Base-by-base conservation (phyloP, 1,140 invertebrate genomes). In the Akabosia matsudoensis region DNA sequence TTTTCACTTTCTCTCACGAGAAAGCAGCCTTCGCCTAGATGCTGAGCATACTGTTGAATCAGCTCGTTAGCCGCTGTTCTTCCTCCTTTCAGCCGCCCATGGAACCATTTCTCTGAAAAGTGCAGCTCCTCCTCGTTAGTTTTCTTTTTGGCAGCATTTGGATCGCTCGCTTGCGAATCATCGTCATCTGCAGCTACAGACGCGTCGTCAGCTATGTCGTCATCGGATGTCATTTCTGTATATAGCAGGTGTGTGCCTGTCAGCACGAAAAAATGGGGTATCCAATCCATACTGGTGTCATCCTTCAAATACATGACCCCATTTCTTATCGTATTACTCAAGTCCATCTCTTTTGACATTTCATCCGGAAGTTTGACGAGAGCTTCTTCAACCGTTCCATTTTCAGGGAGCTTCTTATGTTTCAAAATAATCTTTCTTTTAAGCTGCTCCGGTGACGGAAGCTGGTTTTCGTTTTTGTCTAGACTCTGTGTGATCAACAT, bases 61-160 rank as follows among this genome's bases (percentile, higher is more conserved):
- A 93, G 84, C 74, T 91, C 89, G 83, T 93, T 91, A 14, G 93
- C 93, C 82, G 92, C 89, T 70, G 88, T 88, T 37, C 94, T 85
- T 1, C 92, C 93, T 78, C 89, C 92, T 67, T 90, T 88, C 24
- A 97, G 83, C 84, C 92, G 91, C 0, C 94, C 93, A 84, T 98
- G 96, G 83, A 97, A 98, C 96, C 97, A 98, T 83, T 93, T 92
- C 86, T 98, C 96, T 77, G 92, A 91, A 84, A 94, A 97, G 86
- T 99, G 96, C 70, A 97, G 85, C 83, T 98, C 96, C 84, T 97
- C 91, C 74, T 84, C 83, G 16, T 72, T 72, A 33, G 33, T 72
- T 28, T 72, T 72, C 33, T 51, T 72, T 72, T 51, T 72, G 33
- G 33, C 4, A 10, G 13, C 1, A 10, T 33, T 3, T 7, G 84